These are phyloP conservation scores for Moxostoma hubbsi DNA, from an alignment of 2,797 vertebrate species.

Conservation along the genomic window DNA sequence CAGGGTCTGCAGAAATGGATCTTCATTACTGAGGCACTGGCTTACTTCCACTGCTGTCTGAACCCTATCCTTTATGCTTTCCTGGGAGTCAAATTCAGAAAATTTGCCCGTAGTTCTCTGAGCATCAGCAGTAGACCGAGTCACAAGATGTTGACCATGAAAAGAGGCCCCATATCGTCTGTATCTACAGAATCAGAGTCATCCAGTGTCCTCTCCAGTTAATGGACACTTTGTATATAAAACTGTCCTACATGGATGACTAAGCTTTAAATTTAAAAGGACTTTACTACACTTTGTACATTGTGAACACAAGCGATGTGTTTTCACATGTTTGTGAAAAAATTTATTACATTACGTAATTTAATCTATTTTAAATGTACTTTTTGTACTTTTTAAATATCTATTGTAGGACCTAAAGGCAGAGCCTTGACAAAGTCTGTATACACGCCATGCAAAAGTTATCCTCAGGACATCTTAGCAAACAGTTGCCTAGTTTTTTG, in stretches of 20 bases:
- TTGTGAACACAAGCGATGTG: slow-evolving; percentile 59
- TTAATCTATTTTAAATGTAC: slow-evolving; percentile 35
- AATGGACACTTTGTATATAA: slow-evolving; percentile 67
- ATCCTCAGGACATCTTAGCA: background rate
- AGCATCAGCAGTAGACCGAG: slow-evolving; percentile 88
- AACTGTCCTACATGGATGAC: slow-evolving; percentile 36
- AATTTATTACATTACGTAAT: slow-evolving; percentile 25
- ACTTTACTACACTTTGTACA: slow-evolving; percentile 75
- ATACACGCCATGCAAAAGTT: background rate
- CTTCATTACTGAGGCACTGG: slow-evolving; percentile 90
- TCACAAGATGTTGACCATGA: slow-evolving; percentile 92
- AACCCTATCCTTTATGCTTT: slow-evolving; percentile 98
- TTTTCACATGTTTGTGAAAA: background rate
- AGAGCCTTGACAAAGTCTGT: slow-evolving; percentile 48
- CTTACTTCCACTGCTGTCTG: slow-evolving; percentile 97
- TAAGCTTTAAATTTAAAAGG: slow-evolving; percentile 64
- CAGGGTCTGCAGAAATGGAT: slow-evolving; percentile 87
- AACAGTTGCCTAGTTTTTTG: slow-evolving; percentile 20
- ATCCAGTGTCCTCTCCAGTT: slow-evolving; percentile 95
- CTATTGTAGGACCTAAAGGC: slow-evolving; percentile 56
- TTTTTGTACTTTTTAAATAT: slow-evolving; percentile 42
- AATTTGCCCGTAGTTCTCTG: slow-evolving; percentile 87
- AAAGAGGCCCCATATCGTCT: slow-evolving; percentile 90
- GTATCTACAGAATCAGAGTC: slow-evolving; percentile 97
- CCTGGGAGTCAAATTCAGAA: slow-evolving; percentile 95